These are phyloP conservation scores for Nesogale talazaci DNA, from an alignment of 2,113 vertebrate species.

Conservation along the genomic window DNA sequence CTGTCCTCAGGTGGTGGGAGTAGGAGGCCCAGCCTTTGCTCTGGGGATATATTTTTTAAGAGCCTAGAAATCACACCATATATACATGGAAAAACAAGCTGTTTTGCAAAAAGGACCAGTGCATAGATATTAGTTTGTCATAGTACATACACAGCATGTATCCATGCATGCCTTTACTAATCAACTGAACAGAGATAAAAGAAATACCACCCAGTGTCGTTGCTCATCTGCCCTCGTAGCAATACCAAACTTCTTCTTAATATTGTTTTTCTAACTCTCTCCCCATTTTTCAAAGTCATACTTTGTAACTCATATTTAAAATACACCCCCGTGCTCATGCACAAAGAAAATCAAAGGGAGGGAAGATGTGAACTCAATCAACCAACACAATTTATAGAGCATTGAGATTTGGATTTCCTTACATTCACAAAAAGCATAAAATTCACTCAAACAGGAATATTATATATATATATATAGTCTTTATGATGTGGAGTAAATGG, in stretches of 20 bases:
- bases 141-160: not conserved
- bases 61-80: not conserved
- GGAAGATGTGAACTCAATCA: not conserved
- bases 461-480: not conserved
- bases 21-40: too few relatives aligned
- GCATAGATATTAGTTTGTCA: not conserved
- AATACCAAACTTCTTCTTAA: constrained; percentile 63
- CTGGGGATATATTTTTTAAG: too few relatives aligned
- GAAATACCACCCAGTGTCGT: constrained; percentile 27
- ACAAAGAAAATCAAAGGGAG: not conserved
- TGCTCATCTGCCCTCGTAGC: constrained; percentile 15
- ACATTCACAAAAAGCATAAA: not conserved
- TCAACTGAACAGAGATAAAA: not conserved
- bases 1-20: too few relatives aligned
- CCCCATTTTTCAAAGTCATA: constrained; percentile 53
- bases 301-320: not conserved
- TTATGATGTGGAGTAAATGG: too few relatives aligned
- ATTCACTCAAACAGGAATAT: not conserved
- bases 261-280: constrained; percentile 66
- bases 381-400: not conserved
- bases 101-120: not conserved
- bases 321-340: not conserved
- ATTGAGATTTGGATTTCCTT: not conserved
- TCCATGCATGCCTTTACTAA: not conserved
- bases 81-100: not conserved